Conservation (phyloP, 35 echinoderm and acorn worm genomes). For the Lytechinus variegatus region DNA sequence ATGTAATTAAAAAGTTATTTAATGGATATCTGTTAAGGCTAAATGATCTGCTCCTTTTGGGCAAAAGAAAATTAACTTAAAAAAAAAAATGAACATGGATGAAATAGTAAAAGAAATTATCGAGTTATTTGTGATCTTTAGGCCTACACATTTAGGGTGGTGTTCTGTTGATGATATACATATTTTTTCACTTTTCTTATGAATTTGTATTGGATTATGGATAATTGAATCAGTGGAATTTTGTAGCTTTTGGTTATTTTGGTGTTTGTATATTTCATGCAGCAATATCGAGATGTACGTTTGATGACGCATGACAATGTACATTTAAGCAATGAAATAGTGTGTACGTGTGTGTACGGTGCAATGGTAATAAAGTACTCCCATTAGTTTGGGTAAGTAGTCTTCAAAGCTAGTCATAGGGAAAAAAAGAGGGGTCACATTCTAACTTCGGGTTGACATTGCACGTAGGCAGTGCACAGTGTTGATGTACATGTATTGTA, state of each 20-base stretch:
- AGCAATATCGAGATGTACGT: background rate
- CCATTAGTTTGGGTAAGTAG: background rate
- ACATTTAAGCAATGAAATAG: background rate
- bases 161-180: background rate
- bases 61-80: too few relatives aligned
- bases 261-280: background rate
- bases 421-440: too few relatives aligned
- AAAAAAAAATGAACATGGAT: too few relatives aligned
- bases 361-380: background rate
- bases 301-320: background rate
- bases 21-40: too few relatives aligned
- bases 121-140: too few relatives aligned
- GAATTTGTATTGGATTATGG: background rate
- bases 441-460: too few relatives aligned
- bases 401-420: background rate
- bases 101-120: too few relatives aligned
- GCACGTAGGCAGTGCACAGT: too few relatives aligned
- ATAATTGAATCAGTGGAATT: background rate
- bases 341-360: background rate
- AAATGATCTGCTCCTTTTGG: too few relatives aligned
- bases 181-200: background rate
- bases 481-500: too few relatives aligned
- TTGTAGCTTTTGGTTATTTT: background rate
- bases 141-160: too few relatives aligned
- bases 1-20: too few relatives aligned